Evolutionary conservation across 2,797 vertebrate species (phyloP), one percentile per base, ranked within the genome.

Genomic region (Pangasius mekongensis): DNA sequence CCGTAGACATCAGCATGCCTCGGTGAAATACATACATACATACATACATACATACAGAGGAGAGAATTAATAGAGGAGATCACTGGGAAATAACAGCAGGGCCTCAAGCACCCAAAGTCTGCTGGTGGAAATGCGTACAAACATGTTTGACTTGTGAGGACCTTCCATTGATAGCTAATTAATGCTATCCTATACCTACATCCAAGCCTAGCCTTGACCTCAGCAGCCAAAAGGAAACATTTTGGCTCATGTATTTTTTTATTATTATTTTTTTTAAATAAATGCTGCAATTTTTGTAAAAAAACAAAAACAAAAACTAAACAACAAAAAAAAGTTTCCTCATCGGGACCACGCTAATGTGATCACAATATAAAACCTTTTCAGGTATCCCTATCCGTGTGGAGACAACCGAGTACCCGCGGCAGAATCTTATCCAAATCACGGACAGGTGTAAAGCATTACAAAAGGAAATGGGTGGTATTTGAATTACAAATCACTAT

Each of bases 1-100:
- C 83, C 88, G 73, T 92, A 92, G 92, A 92, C 89, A 89, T 85
- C 89, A 93, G 91, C 86, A 71, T 92, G 91, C 92, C 92, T 92
- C 91, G 90, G 92, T 91, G 91, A 94, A 92, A 92, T 90, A 90
- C 92, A 91, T n/a, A n/a, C n/a, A n/a, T n/a, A n/a, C n/a, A n/a
- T n/a, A n/a, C n/a, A n/a, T n/a, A n/a, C n/a, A n/a, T n/a, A n/a
- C n/a, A 92, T 90, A 90, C 92, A 91, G 60, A 86, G 83, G 73
- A 83, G 83, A 89, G 90, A 90, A 91, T 88, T 90, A 90, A 69
- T 36, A 76, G 86, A 85, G 84, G 74, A 87, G 69, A 87, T 89
- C 87, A 81, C 88, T 84, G 54, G 87, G 86, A 89, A 90, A 90
- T 80, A 90, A 77, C 82, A 78, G 83, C 83, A 84, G 86, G 87